Conservation (phyloP, 2,113 vertebrate species). For the Xerus inauris region DNA sequence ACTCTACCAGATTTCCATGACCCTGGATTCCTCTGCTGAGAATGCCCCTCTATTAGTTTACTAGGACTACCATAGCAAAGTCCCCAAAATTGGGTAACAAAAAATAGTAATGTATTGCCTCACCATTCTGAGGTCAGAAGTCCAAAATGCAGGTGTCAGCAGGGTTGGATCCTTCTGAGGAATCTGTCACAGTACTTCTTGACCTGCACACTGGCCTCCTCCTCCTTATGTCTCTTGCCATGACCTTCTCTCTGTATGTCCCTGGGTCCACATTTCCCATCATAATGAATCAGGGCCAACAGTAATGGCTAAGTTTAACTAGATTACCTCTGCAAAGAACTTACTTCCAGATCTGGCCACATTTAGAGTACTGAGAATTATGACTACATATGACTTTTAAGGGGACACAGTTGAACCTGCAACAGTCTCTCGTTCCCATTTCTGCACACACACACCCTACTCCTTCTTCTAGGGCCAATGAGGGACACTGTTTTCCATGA, state of each 20-base stretch:
- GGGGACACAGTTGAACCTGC: not conserved
- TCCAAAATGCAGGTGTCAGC: not conserved
- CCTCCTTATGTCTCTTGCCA: not conserved
- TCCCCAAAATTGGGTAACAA: not conserved
- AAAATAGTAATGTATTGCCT: not conserved
- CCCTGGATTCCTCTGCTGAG: not conserved
- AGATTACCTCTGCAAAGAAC: not conserved
- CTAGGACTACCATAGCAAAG: not conserved
- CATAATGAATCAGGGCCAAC: not conserved
- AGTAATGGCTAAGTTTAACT: not conserved
- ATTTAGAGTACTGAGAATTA: not conserved
- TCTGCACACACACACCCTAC: not conserved
- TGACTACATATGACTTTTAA: not conserved
- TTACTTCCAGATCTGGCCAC: not conserved
- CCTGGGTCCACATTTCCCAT: not conserved
- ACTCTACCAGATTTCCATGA: not conserved
- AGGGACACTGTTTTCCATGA: not conserved
- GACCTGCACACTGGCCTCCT: not conserved
- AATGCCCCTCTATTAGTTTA: not conserved
- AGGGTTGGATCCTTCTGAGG: not conserved
- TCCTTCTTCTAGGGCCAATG: too few relatives aligned
- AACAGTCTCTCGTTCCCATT: not conserved
- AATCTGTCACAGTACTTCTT: not conserved
- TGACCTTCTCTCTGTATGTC: rapidly evolving
- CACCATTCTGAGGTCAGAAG: not conserved